A percentile compares a stretch with the other conserved stretches of the same genome.
Conservation (phyloP, 1,140 invertebrate genomes). For the Magallana gigas region DNA sequence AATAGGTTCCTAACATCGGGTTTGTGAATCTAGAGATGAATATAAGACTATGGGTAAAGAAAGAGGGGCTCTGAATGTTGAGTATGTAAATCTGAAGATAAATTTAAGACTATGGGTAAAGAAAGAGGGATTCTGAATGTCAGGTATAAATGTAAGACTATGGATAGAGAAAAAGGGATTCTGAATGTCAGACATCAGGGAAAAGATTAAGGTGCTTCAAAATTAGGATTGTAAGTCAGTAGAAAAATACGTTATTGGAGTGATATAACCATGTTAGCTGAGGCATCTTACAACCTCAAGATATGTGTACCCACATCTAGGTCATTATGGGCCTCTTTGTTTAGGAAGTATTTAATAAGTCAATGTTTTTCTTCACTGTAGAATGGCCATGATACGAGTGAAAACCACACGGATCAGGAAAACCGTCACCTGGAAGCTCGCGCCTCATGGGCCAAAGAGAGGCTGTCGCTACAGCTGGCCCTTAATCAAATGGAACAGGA, state of each 20-base stretch:
- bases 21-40: not conserved
- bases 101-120: too few species aligned
- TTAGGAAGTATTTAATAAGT: slow-evolving; percentile 58
- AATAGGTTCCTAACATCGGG: slow-evolving; percentile 54
- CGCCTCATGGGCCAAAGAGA: slow-evolving; percentile 76
- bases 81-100: too few species aligned
- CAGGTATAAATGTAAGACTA: too few species aligned
- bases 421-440: slow-evolving; percentile 58
- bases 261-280: slow-evolving; percentile 38
- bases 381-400: slow-evolving; percentile 38
- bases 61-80: too few species aligned
- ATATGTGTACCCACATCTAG: slow-evolving; percentile 29
- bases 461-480: slow-evolving; percentile 72
- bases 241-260: slow-evolving; percentile 39
- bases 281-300: slow-evolving; percentile 51
- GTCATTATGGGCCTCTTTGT: slow-evolving; percentile 70
- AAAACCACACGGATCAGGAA: slow-evolving; percentile 48
- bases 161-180: not conserved
- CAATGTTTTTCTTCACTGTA: slow-evolving; percentile 57
- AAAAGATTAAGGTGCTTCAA: not conserved
- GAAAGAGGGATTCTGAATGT: too few species aligned
- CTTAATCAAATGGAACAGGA: slow-evolving; percentile 73
- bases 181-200: not conserved
- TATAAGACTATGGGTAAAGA: too few species aligned
- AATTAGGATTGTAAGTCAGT: not conserved